Evolutionary conservation across 1,140 invertebrate species (phyloP).

Genomic region (Trachymyrmex cornetzi): DNA sequence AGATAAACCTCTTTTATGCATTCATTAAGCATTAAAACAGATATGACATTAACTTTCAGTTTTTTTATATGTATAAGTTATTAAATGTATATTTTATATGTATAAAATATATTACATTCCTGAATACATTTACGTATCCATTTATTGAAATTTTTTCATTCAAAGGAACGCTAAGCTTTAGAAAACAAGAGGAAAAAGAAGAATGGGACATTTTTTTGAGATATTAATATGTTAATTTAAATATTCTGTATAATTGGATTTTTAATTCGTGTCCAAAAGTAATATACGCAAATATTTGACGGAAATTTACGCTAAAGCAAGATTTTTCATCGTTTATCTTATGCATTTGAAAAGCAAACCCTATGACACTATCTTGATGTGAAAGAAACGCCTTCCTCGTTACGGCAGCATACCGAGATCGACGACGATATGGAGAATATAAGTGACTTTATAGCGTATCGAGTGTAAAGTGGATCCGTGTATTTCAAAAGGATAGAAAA

Average conservation of each 20-base stretch:
- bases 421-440: conserved; percentile 27
- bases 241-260: neutral
- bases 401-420: neutral
- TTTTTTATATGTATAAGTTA: neutral
- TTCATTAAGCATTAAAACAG: neutral
- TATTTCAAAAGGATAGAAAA: conserved; percentile 43
- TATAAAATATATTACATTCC: neutral
- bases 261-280: neutral
- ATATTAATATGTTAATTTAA: neutral
- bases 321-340: neutral
- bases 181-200: neutral
- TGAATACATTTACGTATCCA: neutral
- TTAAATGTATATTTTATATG: neutral
- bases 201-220: neutral
- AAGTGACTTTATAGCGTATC: conserved; percentile 20
- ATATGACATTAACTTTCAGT: neutral
- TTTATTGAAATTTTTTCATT: neutral
- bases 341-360: neutral
- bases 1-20: neutral
- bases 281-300: neutral
- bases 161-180: neutral
- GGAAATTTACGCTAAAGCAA: neutral
- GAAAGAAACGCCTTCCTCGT: neutral
- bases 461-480: conserved; percentile 43
- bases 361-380: neutral